phyloP scores from a whole-genome alignment of 2,113 vertebrate genomes.

The Eulemur macaco region DNA sequence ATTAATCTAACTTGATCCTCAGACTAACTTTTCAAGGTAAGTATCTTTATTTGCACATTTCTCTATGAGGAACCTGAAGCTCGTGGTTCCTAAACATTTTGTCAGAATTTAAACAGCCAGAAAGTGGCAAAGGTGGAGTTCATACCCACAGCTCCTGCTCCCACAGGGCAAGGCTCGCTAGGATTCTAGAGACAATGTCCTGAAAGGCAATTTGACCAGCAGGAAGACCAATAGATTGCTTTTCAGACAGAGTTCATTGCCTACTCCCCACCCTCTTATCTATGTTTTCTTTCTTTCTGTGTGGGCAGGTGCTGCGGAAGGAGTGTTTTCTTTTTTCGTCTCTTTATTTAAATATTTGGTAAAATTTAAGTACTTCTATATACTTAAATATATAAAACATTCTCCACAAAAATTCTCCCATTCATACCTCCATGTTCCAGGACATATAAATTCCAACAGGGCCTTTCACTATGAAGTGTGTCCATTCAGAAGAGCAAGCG shows the following conservation, averaged over 20 bases:
- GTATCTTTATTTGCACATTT: not conserved
- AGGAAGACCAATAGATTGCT: not conserved
- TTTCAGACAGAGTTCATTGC: not conserved
- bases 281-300: not conserved
- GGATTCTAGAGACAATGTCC: not conserved
- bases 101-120: not conserved
- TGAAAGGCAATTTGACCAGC: not conserved
- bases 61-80: not conserved
- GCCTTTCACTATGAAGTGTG: not conserved
- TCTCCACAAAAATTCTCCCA: not conserved
- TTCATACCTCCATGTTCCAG: not conserved
- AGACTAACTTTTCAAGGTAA: not conserved
- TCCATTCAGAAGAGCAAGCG: not conserved
- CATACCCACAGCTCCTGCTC: not conserved
- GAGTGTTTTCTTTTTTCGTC: not conserved
- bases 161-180: not conserved
- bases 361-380: not conserved
- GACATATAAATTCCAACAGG: not conserved
- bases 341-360: not conserved
- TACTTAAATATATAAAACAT: not conserved
- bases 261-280: not conserved
- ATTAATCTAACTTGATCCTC: not conserved
- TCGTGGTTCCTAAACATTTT: not conserved
- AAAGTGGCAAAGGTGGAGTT: not conserved
- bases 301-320: not conserved